These are phyloP conservation scores for Lymantria monacha DNA, from an alignment of 2,888 invertebrate genomes.

Conservation along the genomic window DNA sequence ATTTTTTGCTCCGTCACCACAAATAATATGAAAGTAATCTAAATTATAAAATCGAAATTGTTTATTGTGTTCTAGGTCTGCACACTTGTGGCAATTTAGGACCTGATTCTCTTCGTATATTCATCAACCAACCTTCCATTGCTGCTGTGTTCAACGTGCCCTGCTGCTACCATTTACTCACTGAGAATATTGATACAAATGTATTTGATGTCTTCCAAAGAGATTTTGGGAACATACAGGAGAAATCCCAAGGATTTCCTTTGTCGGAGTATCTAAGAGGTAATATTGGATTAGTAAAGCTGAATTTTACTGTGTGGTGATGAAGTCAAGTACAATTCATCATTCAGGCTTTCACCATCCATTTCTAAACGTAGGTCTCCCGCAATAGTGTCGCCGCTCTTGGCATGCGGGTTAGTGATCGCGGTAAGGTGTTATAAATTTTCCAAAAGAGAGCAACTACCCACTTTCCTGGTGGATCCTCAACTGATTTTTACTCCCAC, in stretches of 20 bases:
- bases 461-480: no score
- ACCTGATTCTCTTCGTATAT: conserved; percentile 87
- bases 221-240: conserved; percentile 38
- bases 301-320: not conserved
- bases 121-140: conserved; percentile 77
- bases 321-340: no score
- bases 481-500: no score
- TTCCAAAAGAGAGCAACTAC: no score
- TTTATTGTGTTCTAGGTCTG: conserved; percentile 77
- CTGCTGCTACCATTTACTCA: conserved; percentile 94
- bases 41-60: no score
- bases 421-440: no score
- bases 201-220: conserved; percentile 66
- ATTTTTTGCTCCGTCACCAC: no score
- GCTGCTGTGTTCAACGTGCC: conserved; percentile 89
- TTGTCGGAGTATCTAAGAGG: conserved; percentile 83
- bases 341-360: no score
- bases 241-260: conserved; percentile 83
- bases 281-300: no score
- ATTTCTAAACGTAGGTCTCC: not conserved
- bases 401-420: no score
- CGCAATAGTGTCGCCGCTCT: no score
- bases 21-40: no score
- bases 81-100: conserved; percentile 95
- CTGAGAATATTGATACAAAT: conserved; percentile 67